These are phyloP conservation scores for Portunus trituberculatus DNA, from an alignment of 1,140 invertebrate species.

Conservation along the genomic window DNA sequence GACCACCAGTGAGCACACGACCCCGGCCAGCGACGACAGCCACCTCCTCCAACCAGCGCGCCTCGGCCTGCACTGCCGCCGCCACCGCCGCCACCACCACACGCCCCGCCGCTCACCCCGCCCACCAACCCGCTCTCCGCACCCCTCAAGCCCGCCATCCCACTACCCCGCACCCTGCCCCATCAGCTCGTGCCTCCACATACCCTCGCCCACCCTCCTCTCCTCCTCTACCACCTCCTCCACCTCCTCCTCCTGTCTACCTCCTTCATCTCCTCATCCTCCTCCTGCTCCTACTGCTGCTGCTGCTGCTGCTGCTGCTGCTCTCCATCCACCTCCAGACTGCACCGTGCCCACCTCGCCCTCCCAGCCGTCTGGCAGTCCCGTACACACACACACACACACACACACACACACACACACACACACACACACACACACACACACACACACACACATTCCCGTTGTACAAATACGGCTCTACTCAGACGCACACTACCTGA, in stretches of 20 bases:
- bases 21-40: not conserved
- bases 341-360: not conserved
- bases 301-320: not conserved
- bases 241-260: no score
- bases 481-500: conserved; percentile 5
- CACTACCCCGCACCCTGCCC: not conserved
- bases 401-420: conserved; percentile 20
- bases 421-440: conserved; percentile 20
- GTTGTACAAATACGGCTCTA: not conserved
- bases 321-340: not conserved
- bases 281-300: not conserved
- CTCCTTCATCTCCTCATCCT: no score
- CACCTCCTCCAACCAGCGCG: not conserved
- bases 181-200: not conserved
- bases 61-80: conserved; percentile 6
- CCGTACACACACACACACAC: not conserved
- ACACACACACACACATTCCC: not conserved
- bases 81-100: not conserved
- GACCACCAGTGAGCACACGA: not conserved
- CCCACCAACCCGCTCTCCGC: not conserved
- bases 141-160: no score
- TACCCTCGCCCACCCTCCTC: not conserved
- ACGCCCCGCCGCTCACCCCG: not conserved
- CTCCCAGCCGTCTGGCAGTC: not conserved
- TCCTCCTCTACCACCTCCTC: no score